Evolutionary conservation across 2,797 vertebrate genomes (phyloP).

Genomic region (Cephalopachus bancanus): DNA sequence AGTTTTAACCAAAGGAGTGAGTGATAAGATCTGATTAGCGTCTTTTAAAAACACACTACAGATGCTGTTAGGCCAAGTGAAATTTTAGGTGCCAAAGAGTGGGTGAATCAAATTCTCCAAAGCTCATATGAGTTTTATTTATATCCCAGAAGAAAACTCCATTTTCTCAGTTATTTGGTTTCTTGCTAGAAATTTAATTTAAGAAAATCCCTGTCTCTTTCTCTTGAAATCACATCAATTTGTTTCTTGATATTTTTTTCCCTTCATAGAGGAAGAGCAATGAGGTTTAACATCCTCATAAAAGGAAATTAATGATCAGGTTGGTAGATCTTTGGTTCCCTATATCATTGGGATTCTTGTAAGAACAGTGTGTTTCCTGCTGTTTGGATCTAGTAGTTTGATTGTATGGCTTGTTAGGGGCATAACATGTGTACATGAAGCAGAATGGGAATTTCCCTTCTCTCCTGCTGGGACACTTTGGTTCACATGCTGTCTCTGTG

Average conservation of each 20-base stretch:
- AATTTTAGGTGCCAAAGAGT: conserved; percentile 79
- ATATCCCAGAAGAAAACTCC: conserved; percentile 68
- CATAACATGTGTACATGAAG: not conserved
- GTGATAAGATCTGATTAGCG: conserved; percentile 56
- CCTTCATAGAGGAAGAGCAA: conserved; percentile 10
- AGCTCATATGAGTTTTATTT: conserved; percentile 76
- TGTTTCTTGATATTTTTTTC: not conserved
- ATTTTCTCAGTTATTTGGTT: conserved; percentile 60
- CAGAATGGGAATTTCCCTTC: not conserved
- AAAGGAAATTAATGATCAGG: not conserved
- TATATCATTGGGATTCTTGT: not conserved
- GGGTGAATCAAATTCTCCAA: conserved; percentile 71
- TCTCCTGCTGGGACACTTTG: not conserved
- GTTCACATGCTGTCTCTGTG: not conserved
- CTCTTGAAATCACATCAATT: conserved; percentile 19
- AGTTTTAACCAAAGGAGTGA: conserved; percentile 32
- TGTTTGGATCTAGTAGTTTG: not conserved
- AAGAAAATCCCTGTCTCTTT: conserved; percentile 36
- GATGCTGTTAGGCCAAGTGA: conserved; percentile 72
- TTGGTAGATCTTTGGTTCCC: not conserved
- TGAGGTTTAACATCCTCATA: conserved; percentile 12
- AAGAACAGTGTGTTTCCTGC: not conserved
- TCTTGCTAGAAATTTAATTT: conserved; percentile 60
- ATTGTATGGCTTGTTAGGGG: not conserved
- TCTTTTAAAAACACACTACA: conserved; percentile 63